Evolutionary conservation across 2,113 vertebrate species (phyloP).

Genomic region (Neogale vison): DNA sequence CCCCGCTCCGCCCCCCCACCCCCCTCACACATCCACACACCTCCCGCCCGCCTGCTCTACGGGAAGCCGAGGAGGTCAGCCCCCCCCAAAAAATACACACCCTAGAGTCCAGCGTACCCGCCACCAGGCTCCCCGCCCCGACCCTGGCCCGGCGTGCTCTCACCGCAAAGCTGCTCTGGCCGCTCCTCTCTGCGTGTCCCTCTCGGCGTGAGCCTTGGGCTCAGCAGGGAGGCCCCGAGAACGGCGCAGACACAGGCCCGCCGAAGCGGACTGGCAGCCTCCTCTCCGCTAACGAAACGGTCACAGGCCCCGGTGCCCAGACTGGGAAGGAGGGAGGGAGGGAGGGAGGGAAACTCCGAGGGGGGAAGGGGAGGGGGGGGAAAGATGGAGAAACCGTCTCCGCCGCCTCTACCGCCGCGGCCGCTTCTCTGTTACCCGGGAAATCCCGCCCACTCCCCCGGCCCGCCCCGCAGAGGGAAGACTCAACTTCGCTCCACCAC

Average conservation of each 20-base stretch:
- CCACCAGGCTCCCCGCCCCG: conserved; percentile 48
- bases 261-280: conserved; percentile 60
- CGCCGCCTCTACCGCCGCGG: conserved; percentile 83
- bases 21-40: conserved; percentile 64
- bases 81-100: conserved; percentile 64
- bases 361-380: conserved; percentile 70
- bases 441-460: conserved; percentile 85
- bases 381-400: conserved; percentile 84
- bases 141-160: conserved; percentile 55
- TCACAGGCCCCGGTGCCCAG: conserved; percentile 57
- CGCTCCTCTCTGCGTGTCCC: conserved; percentile 65
- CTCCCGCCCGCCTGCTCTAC: conserved; percentile 66
- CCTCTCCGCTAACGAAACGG: conserved; percentile 32
- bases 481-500: conserved; percentile 34
- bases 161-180: conserved; percentile 71
- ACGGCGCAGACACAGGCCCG: conserved; percentile 60
- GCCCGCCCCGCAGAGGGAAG: conserved; percentile 75
- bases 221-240: conserved; percentile 61
- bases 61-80: conserved; percentile 73
- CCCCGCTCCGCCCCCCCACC: conserved; percentile 63
- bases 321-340: conserved; percentile 64
- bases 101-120: conserved; percentile 53
- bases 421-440: conserved; percentile 88
- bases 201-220: conserved; percentile 58
- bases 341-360: conserved; percentile 77